Base-by-base conservation (phyloP, 2,113 vertebrate species). In the Neodontobutis hainanensis region DNA sequence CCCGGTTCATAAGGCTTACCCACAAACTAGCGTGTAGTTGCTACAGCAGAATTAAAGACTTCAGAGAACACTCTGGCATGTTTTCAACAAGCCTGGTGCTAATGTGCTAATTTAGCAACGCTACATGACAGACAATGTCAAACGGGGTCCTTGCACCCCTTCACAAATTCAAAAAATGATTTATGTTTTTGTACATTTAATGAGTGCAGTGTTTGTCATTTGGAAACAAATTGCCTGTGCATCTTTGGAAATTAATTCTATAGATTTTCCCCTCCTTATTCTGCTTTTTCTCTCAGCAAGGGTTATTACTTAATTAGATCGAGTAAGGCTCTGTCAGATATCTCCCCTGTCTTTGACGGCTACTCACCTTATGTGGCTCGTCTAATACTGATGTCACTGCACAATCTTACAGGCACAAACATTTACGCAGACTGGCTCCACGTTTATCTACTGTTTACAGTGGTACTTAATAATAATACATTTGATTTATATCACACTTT, bases 281-380 rank as follows among this genome's bases (percentile, higher is more conserved):
- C 58, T 60, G 68, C n/a, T 66, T 75, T 68, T 59, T 27, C 48
- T 80, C 68, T 71, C 60, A 61, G 65, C 14, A 34, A 63, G 75
- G 77, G 72, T 79, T 78, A 70, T 79, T 78, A 75, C 81, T 85
- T 87, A 81, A 89, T 89, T 87, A 77, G 72, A 78, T 81, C 0
- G 19, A 66, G 62, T 56, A 73, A 72, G 67, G 56, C 50, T 71
- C 49, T 50, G 69, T 75, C 68, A 75, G 55, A 70, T 53, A 73
- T 45, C 19, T 68, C 65, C 70, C 51, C 47, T 46, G 46, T 40
- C 69, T 65, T 73, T 10, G 7, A 63, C 53, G 46, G 70, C 62
- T 46, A 51, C 58, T 72, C 46, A 3, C n/a, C 60, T 61, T 19
- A 40, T 56, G 46, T 38, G n/a, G 32, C 60, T 12, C 4, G 5